These are phyloP conservation scores for Cyanocitta stelleri DNA, from an alignment of 2,113 vertebrate species.

Conservation along the genomic window DNA sequence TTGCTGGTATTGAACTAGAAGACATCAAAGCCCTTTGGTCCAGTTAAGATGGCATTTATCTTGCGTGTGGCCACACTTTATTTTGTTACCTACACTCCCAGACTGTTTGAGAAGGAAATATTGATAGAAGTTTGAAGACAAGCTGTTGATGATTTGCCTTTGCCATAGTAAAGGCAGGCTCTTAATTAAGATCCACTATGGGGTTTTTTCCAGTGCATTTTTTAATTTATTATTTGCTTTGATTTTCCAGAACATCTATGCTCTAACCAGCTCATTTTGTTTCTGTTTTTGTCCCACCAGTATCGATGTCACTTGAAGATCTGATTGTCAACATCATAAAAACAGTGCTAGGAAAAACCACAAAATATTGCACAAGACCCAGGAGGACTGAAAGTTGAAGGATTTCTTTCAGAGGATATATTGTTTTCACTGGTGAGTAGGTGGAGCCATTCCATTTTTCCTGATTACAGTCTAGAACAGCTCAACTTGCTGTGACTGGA, in stretches of 20 bases:
- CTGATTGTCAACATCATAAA: not conserved
- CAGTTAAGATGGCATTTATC: not conserved
- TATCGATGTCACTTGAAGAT: not conserved
- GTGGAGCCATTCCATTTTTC: not conserved
- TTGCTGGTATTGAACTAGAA: not conserved
- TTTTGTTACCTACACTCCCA: not conserved
- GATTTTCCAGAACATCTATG: not conserved
- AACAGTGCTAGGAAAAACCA: slow-evolving; percentile 7
- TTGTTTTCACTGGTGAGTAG: slow-evolving; percentile 5
- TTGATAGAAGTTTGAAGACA: not conserved
- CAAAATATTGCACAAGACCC: not conserved
- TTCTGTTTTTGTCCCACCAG: not conserved
- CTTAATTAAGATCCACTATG: not conserved
- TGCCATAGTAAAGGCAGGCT: not conserved
- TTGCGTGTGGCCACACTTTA: not conserved
- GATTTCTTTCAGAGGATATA: not conserved
- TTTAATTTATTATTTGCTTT: not conserved
- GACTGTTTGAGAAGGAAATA: not conserved
- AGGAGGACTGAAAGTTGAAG: not conserved
- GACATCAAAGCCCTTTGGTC: not conserved
- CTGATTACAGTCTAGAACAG: not conserved
- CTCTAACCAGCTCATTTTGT: not conserved
- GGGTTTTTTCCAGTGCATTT: not conserved
- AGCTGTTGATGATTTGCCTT: not conserved
- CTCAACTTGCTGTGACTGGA: not conserved